Evolutionary conservation across 2,888 invertebrate genomes (phyloP), one percentile per base, ranked within the genome.

Genomic region (Pandemis cinnamomeana): DNA sequence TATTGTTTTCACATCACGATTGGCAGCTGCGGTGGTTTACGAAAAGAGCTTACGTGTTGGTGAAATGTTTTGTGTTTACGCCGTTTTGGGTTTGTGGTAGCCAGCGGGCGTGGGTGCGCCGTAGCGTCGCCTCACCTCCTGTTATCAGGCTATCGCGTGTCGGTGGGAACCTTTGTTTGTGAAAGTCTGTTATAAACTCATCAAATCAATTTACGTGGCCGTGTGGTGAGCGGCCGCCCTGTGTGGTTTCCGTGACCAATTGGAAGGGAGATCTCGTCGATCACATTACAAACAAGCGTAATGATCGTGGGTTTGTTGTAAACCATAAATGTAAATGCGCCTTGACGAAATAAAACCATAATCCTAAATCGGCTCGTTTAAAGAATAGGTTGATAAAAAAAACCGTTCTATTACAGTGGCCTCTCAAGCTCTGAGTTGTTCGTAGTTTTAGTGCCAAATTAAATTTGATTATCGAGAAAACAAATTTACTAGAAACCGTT

Each of bases 101-200:
- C 36, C 27, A 74, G 73, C 27, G 75, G 73, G 82, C 80, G 86
- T 87, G 84, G 86, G 86, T 79, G 85, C 80, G 78, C 36, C 63
- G 69, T 69, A 78, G 78, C 82, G 83, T 79, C 82, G 75, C 72
- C 78, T 80, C 71, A 80, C 79, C 77, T 82, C 81, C 79, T 80
- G 81, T 84, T 87, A 89, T 88, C 86, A 85, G 80, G 79, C 80
- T 80, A 83, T 87, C 77, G 88, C 88, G 87, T 91, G 89, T 83
- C 83, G 80, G 84, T 88, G 86, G 80, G 88, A 88, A 87, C 80
- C 78, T 81, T 72, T 79, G 72, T 73, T 79, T 83, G 81, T 81
- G 83, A 83, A 80, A 71, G 68, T 71, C 77, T 72, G 77, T 80
- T 78, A 80, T 79, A 78, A 78, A 77, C 76, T 71, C 77, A 79